These are phyloP conservation scores for Brachionus manjavacas DNA, from an alignment of 1,140 invertebrate genomes.

Conservation along the genomic window DNA sequence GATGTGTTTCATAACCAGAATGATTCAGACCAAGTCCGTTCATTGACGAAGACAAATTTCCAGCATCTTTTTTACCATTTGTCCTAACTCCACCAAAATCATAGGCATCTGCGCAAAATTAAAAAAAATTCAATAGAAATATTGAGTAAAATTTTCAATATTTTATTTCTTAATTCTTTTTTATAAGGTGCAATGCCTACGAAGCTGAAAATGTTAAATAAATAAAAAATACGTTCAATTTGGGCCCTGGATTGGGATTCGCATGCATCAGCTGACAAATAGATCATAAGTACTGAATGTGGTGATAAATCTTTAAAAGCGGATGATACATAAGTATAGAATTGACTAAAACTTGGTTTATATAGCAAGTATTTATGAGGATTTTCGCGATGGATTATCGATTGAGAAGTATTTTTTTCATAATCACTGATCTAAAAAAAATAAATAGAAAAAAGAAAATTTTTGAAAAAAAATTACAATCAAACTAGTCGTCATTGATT, in stretches of 20 bases:
- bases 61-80: slow-evolving; percentile 69
- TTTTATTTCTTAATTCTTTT: no score
- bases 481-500: slow-evolving; percentile 1
- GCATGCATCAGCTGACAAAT: slow-evolving; percentile 76
- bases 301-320: slow-evolving; percentile 86
- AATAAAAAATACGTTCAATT: slow-evolving; percentile 25
- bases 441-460: neutral
- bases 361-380: slow-evolving; percentile 94
- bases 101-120: slow-evolving; percentile 68
- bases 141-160: no score
- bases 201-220: no score
- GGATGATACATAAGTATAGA: slow-evolving; percentile 85
- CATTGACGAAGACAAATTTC: neutral
- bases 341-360: slow-evolving; percentile 86
- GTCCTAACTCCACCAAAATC: slow-evolving; percentile 84
- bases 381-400: slow-evolving; percentile 69
- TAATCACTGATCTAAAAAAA: neutral
- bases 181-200: no score
- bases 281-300: slow-evolving; percentile 81
- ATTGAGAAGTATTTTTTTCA: neutral
- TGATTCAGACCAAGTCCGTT: neutral
- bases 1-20: neutral
- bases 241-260: slow-evolving; percentile 21
- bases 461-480: neutral
- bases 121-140: neutral